Base-by-base conservation (phyloP, 2,888 invertebrate species). In the Aphidius colemani region DNA sequence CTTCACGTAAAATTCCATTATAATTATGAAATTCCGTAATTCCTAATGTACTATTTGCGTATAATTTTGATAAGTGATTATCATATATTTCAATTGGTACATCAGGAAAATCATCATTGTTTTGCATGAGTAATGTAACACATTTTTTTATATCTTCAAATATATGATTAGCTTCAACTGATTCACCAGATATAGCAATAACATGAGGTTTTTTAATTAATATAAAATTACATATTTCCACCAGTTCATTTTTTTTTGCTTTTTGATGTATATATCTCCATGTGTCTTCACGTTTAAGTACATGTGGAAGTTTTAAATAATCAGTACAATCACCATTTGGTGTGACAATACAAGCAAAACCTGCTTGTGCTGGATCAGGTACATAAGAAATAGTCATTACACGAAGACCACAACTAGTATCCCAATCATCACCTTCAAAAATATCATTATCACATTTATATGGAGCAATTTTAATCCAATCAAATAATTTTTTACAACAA, bases 291-390 rank as follows among this genome's bases (percentile, higher is more conserved):
- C 93, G 86, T 79, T 92, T 93, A 63, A 95, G 85, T 60, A 99
- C 84, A 82, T 96, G 90, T 9, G 95, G 94, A 72, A 98, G 84
- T 0, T 96, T 87, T 64, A 98, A 83, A 79, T 94, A 94, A 82
- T 98, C 98, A 0, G 91, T 91, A 56, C 97, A 92, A 75, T 96
- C 95, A 2, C 97, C 98, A 73, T 96, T 95, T 0, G 90, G 90
- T 56, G 91, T 92, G 59, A 97, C 87, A 41, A 97, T 83, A 70
- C 94, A 94, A 66, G 94, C 90, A 83, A 96, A 98, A 2, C 96
- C 92, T 0, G 93, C 91, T 75, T 93, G 91, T 41, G 89, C 86
- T 66, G 90, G 90, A 83, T 95, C 94, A 0, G 94, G 92, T 45
- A 92, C 91, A 78, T 91, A 98, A 7, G 95, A 92, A 30, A 99